phyloP scores from a whole-genome alignment of 2,888 invertebrate species.

The Lydus trimaculatus region DNA sequence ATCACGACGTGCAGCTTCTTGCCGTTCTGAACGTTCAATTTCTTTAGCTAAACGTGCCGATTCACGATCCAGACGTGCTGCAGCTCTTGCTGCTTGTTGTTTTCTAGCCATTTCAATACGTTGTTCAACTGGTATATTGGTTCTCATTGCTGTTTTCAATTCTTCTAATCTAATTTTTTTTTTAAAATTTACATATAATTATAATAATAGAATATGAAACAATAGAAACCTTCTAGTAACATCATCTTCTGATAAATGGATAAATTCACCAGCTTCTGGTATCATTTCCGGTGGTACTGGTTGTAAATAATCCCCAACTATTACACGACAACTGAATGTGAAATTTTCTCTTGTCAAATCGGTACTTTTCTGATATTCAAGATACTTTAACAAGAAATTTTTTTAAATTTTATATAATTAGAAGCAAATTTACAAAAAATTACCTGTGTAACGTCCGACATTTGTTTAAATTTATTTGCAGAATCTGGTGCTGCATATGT shows the following conservation, averaged over 20 bases:
- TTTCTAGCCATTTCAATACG: conserved; percentile 77
- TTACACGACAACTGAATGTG: conserved; percentile 87
- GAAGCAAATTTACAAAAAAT: conserved; percentile 37
- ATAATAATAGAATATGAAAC: not conserved
- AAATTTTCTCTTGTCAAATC: conserved; percentile 87
- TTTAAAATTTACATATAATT: conserved; percentile 9
- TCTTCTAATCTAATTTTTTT: conserved; percentile 72
- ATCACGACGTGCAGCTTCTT: conserved; percentile 83
- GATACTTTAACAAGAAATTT: conserved; percentile 67
- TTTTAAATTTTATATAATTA: not conserved
- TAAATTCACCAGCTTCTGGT: conserved; percentile 74
- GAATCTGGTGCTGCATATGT: conserved; percentile 79
- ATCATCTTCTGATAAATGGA: conserved; percentile 82
- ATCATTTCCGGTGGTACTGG: conserved; percentile 70
- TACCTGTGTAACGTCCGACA: conserved; percentile 72
- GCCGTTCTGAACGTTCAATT: conserved; percentile 80
- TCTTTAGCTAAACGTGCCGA: conserved; percentile 72
- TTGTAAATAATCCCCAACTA: conserved; percentile 92
- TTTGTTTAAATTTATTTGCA: conserved; percentile 67
- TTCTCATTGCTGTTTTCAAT: conserved; percentile 69
- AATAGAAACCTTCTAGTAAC: conserved; percentile 72
- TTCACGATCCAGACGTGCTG: conserved; percentile 75
- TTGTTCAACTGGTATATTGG: conserved; percentile 75
- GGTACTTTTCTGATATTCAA: conserved; percentile 68
- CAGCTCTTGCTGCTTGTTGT: conserved; percentile 78